A percentile compares a stretch with the other conserved stretches of the same genome.
Conservation (phyloP, 1,140 invertebrate species). For the Anagrus nilaparvatae region DNA sequence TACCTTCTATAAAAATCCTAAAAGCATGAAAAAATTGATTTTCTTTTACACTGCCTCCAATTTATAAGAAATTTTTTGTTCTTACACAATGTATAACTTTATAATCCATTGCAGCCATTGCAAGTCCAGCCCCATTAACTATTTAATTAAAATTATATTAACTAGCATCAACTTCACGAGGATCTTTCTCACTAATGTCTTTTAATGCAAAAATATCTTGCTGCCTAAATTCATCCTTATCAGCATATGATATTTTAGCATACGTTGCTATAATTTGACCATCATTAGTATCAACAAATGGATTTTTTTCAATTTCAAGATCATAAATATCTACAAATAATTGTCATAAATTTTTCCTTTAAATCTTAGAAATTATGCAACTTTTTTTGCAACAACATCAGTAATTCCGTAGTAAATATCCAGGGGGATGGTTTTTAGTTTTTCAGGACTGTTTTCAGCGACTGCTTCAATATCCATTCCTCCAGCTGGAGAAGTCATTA, state of each 20-base stretch:
- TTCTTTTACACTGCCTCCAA: conserved; percentile 67
- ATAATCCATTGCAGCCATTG: conserved; percentile 77
- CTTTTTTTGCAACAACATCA: conserved; percentile 61
- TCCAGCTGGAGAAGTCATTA: conserved; percentile 89
- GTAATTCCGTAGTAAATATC: conserved; percentile 70
- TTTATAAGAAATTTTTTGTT: conserved; percentile 75
- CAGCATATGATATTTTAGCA: conserved; percentile 98
- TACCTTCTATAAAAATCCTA: conserved; percentile 49
- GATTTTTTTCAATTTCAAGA: conserved; percentile 97
- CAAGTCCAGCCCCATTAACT: conserved; percentile 72
- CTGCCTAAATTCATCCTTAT: conserved; percentile 93
- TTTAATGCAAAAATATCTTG: conserved; percentile 79
- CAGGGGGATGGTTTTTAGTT: conserved; percentile 80
- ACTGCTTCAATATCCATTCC: conserved; percentile 97
- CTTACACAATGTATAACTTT: conserved; percentile 64
- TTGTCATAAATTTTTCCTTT: conserved; percentile 81
- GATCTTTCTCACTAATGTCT: conserved; percentile 72
- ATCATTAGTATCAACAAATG: conserved; percentile 87
- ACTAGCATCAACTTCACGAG: conserved; percentile 81
- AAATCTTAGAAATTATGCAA: conserved; percentile 86
- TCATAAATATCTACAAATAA: conserved; percentile 93
- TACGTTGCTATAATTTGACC: conserved; percentile 91
- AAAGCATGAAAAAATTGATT: conserved; percentile 67
- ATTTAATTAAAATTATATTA: conserved; percentile 72
- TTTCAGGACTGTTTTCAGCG: conserved; percentile 86